Conservation (phyloP, 2,113 vertebrate species). For the Gavia stellata region DNA sequence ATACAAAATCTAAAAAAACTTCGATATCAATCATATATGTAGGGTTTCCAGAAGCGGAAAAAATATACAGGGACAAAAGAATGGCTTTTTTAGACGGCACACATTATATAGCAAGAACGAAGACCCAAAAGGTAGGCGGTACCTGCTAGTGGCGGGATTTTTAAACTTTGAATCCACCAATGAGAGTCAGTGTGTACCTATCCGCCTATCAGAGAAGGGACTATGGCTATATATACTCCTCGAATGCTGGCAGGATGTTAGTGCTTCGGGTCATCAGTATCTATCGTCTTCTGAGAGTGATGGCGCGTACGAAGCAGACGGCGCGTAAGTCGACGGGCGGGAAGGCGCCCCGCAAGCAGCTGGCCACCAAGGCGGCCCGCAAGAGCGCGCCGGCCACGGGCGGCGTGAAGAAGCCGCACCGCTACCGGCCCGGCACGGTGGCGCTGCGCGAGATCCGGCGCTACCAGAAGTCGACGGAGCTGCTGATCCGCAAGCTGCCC, state of each 20-base stretch:
- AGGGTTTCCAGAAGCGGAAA: no score
- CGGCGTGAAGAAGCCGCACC: constrained; percentile 51
- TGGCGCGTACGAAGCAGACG: constrained; percentile 64
- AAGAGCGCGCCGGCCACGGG: constrained; percentile 32
- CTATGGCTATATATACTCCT: background rate
- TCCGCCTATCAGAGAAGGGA: background rate
- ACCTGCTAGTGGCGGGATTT: background rate
- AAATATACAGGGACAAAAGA: no score
- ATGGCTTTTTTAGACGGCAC: background rate
- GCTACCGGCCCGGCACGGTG: constrained; percentile 54
- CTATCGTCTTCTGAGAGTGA: no score
- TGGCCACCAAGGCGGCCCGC: constrained; percentile 52
- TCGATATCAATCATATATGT: no score
- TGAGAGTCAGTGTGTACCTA: background rate
- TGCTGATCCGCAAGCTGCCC: constrained; percentile 81
- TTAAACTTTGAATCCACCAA: background rate
- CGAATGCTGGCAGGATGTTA: background rate
- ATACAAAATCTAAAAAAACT: no score
- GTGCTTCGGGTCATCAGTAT: no score
- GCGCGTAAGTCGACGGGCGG: constrained; percentile 64
- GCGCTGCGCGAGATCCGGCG: constrained; percentile 71
- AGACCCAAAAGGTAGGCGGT: background rate
- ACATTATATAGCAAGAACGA: background rate
- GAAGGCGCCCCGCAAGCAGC: constrained; percentile 65
- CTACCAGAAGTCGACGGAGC: constrained; percentile 80